These are phyloP conservation scores for Anhinga anhinga DNA, from an alignment of 2,113 vertebrate genomes.

Conservation along the genomic window DNA sequence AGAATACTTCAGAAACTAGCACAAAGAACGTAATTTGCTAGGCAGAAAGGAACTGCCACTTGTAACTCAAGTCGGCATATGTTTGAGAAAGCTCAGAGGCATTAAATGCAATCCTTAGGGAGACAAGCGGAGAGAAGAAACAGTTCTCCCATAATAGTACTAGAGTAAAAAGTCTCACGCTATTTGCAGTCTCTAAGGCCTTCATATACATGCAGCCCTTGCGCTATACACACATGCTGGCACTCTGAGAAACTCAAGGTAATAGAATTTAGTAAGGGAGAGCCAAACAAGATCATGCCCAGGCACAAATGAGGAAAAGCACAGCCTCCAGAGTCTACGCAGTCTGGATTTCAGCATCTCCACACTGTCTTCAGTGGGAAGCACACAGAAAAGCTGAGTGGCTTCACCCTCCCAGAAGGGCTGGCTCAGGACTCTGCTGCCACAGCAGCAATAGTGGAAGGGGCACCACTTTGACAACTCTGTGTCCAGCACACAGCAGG, in stretches of 20 bases:
- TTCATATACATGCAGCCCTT: neutral
- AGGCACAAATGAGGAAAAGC: neutral
- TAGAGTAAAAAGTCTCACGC: neutral
- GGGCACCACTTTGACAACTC: neutral
- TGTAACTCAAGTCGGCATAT: neutral
- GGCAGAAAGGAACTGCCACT: neutral
- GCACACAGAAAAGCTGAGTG: neutral
- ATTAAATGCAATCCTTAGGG: neutral
- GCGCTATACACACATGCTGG: neutral
- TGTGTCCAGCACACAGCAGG: neutral
- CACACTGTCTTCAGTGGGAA: neutral
- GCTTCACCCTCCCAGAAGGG: neutral
- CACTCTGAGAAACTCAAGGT: neutral
- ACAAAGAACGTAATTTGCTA: neutral
- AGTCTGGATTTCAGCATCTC: neutral
- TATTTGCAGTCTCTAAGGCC: neutral
- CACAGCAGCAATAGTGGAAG: neutral
- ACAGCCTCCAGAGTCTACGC: neutral
- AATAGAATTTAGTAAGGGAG: neutral
- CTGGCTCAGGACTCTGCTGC: neutral
- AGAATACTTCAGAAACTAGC: neutral
- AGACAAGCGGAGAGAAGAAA: neutral
- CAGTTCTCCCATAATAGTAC: neutral
- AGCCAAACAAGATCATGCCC: neutral
- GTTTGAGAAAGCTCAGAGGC: neutral